A percentile compares a stretch with the other conserved stretches of the same genome.
These are phyloP conservation scores for Anarsia innoxiella DNA, from an alignment of 2,888 invertebrate species.

Conservation along the genomic window DNA sequence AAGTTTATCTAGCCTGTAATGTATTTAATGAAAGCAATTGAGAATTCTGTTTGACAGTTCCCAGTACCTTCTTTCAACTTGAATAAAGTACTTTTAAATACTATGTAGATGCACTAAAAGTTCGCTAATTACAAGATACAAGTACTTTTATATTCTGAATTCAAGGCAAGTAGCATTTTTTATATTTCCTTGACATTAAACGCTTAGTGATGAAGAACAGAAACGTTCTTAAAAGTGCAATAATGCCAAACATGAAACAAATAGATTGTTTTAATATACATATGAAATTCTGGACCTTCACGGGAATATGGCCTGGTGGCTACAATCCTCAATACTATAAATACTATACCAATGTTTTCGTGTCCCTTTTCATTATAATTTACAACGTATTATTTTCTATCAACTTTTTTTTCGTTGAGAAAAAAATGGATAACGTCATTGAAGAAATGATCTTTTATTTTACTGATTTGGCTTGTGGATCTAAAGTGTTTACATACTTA, in stretches of 20 bases:
- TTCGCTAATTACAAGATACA: no score
- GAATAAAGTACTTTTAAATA: no score
- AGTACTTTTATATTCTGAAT: no score
- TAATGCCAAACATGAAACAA: conserved; percentile 1
- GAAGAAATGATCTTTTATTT: conserved; percentile 47
- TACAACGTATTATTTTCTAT: conserved; percentile 10
- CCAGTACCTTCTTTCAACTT: no score
- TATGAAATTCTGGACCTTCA: conserved; percentile 9
- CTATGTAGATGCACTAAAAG: no score
- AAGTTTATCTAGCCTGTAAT: no score
- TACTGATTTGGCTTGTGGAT: conserved; percentile 29
- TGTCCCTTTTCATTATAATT: conserved; percentile 7
- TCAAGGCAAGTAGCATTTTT: no score
- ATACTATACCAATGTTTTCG: conserved; percentile 8
- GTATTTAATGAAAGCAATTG: no score
- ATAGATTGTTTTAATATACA: conserved; percentile 11
- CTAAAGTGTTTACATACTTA: conserved; percentile 40
- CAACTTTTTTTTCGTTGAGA: conserved; percentile 14
- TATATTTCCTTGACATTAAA: no score
- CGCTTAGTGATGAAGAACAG: no score
- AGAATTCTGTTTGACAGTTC: no score
- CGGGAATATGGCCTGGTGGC: conserved; percentile 9
- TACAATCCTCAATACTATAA: conserved; percentile 8
- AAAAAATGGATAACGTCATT: conserved; percentile 32
- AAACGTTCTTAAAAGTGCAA: no score